phyloP scores from a whole-genome alignment of 1,140 invertebrate genomes.

The Macrotrachela quadricornifera region DNA sequence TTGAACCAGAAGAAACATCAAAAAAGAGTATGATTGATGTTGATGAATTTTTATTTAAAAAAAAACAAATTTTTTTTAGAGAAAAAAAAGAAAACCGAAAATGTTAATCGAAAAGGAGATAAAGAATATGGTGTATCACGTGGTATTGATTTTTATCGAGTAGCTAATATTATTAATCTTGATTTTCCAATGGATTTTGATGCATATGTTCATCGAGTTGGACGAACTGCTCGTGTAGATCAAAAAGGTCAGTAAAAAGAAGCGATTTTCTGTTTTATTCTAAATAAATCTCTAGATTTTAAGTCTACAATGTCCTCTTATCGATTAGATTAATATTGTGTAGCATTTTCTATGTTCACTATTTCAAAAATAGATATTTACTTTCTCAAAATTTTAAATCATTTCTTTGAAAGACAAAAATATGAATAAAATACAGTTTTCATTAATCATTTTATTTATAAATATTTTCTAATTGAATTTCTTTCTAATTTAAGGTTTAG shows the following conservation, averaged over 20 bases:
- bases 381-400: too few species aligned
- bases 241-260: background rate
- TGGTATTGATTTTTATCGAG: slow-evolving; percentile 90
- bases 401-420: too few species aligned
- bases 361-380: too few species aligned
- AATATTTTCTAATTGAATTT: background rate
- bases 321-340: too few species aligned
- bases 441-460: too few species aligned
- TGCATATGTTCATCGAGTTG: slow-evolving; percentile 79
- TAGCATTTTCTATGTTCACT: too few species aligned
- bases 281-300: too few species aligned
- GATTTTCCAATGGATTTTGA: slow-evolving; percentile 71
- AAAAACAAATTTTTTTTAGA: background rate
- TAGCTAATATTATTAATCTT: slow-evolving; percentile 92
- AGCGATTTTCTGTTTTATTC: too few species aligned
- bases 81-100: too few species aligned
- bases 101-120: slow-evolving; percentile 35
- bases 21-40: too few species aligned
- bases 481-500: background rate
- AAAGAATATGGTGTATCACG: slow-evolving; percentile 73
- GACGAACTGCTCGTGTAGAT: slow-evolving; percentile 34
- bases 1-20: slow-evolving; percentile 29
- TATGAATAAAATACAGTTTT: too few species aligned
- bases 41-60: background rate
- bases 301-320: too few species aligned